Evolutionary conservation across 2,113 vertebrate species (phyloP), one percentile per base, ranked within the genome.

Genomic region (Morphnarchus princeps): DNA sequence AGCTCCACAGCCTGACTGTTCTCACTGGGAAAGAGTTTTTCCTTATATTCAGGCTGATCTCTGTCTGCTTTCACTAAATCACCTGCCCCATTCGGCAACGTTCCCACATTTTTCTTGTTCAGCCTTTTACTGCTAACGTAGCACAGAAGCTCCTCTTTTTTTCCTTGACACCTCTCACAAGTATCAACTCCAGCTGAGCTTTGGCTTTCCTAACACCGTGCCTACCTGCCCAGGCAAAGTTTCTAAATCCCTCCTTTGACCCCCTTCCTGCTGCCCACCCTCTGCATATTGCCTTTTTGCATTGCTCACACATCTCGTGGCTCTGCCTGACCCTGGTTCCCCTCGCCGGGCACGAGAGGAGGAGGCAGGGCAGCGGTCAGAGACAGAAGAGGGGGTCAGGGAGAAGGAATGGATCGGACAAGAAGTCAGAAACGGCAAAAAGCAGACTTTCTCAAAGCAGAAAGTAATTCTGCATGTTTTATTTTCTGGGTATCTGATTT

Each of bases 401-500:
- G 24, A 78, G 49, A 50, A 90, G 7, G 32, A 78, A 55, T 13
- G 10, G n/a, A 17, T 61, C 0, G 0, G 76, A n/a, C 10, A 82
- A 66, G 50, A 83, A 73, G 42, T 36, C n/a, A 49, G 49, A 72
- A 96, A 71, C 2, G 40, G 52, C 61, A 82, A 73, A 87, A 86
- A 52, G 0, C 9, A 43, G 72, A 69, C 25, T 42, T 90, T 11
- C 65, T 69, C 45, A 65, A 58, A 76, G 71, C 40, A 85, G 31
- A 82, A 87, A 82, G 8, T n/a, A 82, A 29, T 79, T 57, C 6
- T 69, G 34, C 31, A 13, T 87, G 47, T 59, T 76, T 91, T 82
- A 54, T 86, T 78, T 95, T 90, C 78, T 80, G 31, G 11, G 28
- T 85, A 38, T 82, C 54, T 80, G 58, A 77, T 45, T 92, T 94